Percentiles rank a stretch among this genome's conserved stretches.
phyloP scores from a whole-genome alignment of 2,888 invertebrate genomes.

The Punctoribates punctum region DNA sequence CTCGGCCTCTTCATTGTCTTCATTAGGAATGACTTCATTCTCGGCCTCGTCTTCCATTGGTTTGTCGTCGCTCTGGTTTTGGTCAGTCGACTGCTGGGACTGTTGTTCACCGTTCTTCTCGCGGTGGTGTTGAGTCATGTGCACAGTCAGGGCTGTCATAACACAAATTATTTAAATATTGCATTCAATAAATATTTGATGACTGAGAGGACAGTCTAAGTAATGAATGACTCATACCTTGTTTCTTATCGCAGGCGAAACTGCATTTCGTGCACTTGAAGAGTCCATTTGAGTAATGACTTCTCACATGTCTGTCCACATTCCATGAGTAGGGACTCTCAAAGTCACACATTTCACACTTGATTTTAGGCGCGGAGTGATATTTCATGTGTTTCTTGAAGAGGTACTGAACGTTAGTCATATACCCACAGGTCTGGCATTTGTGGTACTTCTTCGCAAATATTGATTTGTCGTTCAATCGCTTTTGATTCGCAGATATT shows the following conservation, averaged over 20 bases:
- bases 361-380: slow-evolving; percentile 77
- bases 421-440: slow-evolving; percentile 67
- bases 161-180: background rate
- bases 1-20: background rate
- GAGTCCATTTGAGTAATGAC: slow-evolving; percentile 63
- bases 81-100: background rate
- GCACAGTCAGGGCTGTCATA: slow-evolving; percentile 43
- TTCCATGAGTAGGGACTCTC: slow-evolving; percentile 87
- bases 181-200: background rate
- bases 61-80: background rate
- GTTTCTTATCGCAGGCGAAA: slow-evolving; percentile 45
- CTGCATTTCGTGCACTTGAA: slow-evolving; percentile 46
- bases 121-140: slow-evolving; percentile 46
- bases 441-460: slow-evolving; percentile 18
- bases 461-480: slow-evolving; percentile 5
- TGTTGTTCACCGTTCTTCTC: slow-evolving; percentile 25
- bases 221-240: slow-evolving; percentile 11
- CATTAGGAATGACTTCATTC: slow-evolving; percentile 21
- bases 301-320: slow-evolving; percentile 86
- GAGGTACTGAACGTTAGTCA: slow-evolving; percentile 80
- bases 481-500: slow-evolving; percentile 17
- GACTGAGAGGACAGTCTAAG: background rate
- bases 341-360: slow-evolving; percentile 88
- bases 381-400: slow-evolving; percentile 76
- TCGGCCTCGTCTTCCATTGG: slow-evolving; percentile 4